These are phyloP conservation scores for Drosophila bocki DNA, from an alignment of 1,140 invertebrate species.

Conservation along the genomic window DNA sequence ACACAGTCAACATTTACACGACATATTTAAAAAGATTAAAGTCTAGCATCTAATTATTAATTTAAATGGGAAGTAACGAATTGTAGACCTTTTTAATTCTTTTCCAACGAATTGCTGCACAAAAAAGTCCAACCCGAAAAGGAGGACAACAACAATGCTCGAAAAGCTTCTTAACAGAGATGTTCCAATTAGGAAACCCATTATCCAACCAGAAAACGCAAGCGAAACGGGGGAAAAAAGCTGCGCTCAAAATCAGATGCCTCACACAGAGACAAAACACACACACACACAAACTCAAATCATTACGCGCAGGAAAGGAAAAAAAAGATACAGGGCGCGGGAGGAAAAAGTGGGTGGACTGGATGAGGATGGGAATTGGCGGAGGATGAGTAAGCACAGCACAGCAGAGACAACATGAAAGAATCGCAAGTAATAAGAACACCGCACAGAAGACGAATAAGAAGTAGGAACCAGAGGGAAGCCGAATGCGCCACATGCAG, in stretches of 20 bases:
- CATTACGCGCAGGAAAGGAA: slow-evolving; percentile 57
- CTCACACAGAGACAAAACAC: slow-evolving; percentile 32
- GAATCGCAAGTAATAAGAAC: slow-evolving; percentile 53
- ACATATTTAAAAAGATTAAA: not conserved
- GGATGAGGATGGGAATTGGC: slow-evolving; percentile 25
- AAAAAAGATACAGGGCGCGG: slow-evolving; percentile 24
- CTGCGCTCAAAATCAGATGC: slow-evolving; percentile 74
- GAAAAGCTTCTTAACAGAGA: slow-evolving; percentile 49
- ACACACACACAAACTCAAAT: slow-evolving; percentile 58
- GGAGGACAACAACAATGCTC: slow-evolving; percentile 44
- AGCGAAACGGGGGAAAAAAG: slow-evolving; percentile 48
- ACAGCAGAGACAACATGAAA: slow-evolving; percentile 34
- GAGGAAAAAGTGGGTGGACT: slow-evolving; percentile 13
- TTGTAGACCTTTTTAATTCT: slow-evolving; percentile 15
- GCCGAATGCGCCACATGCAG: slow-evolving; percentile 75
- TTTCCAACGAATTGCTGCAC: slow-evolving; percentile 1
- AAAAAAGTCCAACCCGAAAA: slow-evolving; percentile 14
- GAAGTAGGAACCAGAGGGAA: slow-evolving; percentile 30
- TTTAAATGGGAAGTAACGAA: slow-evolving; percentile 21
- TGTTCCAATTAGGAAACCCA: slow-evolving; percentile 58
- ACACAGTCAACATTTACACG: not conserved
- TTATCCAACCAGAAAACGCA: slow-evolving; percentile 53
- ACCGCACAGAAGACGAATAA: slow-evolving; percentile 18
- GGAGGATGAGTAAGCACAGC: slow-evolving; percentile 16
- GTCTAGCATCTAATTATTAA: slow-evolving; percentile 11